A percentile compares a stretch with the other conserved stretches of the same genome.
phyloP scores from a whole-genome alignment of 1,140 invertebrate genomes.

The Drosophila kurseongensis region DNA sequence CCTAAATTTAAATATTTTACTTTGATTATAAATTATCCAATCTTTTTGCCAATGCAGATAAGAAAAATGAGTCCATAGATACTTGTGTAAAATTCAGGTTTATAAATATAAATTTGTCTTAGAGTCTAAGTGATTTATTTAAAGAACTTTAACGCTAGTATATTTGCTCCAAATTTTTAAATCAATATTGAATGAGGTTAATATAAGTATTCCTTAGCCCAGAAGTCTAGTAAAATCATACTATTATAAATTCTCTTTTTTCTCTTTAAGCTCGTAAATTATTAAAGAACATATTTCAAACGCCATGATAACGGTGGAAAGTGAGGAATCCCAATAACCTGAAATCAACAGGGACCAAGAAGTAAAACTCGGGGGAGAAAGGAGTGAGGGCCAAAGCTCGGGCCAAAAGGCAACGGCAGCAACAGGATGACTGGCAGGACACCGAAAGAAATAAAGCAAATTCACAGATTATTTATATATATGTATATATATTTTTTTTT shows the following conservation, averaged over 20 bases:
- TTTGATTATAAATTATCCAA: no score
- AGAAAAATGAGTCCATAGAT: no score
- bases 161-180: no score
- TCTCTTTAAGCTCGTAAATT: conserved; percentile 4
- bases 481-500: no score
- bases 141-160: no score
- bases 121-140: no score
- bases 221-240: background rate
- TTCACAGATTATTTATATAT: no score
- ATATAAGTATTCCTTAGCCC: background rate
- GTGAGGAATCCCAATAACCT: conserved; percentile 21
- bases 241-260: conserved; percentile 2
- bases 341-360: conserved; percentile 26
- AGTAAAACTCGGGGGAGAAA: conserved; percentile 2
- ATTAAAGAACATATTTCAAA: conserved; percentile 14
- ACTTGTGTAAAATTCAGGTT: no score
- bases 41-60: no score
- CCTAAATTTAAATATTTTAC: no score
- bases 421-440: conserved; percentile 11
- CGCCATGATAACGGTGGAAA: conserved; percentile 1
- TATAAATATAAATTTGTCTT: background rate
- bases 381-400: conserved; percentile 4
- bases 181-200: background rate
- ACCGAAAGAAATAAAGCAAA: background rate
- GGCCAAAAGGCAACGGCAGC: conserved; percentile 9